Percentiles rank a stretch among this genome's conserved stretches.
These are phyloP conservation scores for Pemphigus obesinymphae DNA, from an alignment of 1,140 invertebrate species.

Conservation along the genomic window DNA sequence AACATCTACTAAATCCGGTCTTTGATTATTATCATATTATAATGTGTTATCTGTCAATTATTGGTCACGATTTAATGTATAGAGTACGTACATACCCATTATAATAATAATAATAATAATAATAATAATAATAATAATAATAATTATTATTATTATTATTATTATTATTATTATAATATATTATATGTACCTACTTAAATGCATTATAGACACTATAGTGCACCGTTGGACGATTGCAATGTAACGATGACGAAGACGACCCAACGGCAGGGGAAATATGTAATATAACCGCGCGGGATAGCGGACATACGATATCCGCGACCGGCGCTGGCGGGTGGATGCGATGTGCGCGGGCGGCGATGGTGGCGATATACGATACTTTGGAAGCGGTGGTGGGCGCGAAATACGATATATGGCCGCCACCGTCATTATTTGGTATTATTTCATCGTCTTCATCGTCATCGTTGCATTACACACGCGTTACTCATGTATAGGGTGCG, in stretches of 20 bases:
- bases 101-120: too few species aligned
- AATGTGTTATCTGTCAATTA: too few species aligned
- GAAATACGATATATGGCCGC: constrained; percentile 16
- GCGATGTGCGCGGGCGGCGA: neutral
- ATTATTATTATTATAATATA: too few species aligned
- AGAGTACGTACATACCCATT: too few species aligned
- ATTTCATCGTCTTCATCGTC: constrained; percentile 14
- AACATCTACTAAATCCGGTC: too few species aligned
- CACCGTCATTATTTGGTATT: neutral
- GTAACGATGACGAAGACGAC: neutral
- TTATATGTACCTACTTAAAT: too few species aligned
- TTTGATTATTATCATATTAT: too few species aligned
- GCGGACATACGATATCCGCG: constrained; percentile 12
- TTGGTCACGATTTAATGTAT: too few species aligned
- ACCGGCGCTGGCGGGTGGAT: neutral
- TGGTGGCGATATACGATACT: constrained; percentile 8
- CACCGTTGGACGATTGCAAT: neutral
- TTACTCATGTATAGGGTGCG: neutral
- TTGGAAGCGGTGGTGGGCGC: neutral
- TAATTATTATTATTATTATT: too few species aligned
- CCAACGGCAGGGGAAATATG: neutral
- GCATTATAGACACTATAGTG: too few species aligned
- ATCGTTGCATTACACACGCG: neutral
- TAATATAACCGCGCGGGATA: constrained; percentile 5
- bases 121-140: neutral